These are phyloP conservation scores for Brachyptera risi DNA, from an alignment of 2,888 invertebrate species.

Conservation along the genomic window DNA sequence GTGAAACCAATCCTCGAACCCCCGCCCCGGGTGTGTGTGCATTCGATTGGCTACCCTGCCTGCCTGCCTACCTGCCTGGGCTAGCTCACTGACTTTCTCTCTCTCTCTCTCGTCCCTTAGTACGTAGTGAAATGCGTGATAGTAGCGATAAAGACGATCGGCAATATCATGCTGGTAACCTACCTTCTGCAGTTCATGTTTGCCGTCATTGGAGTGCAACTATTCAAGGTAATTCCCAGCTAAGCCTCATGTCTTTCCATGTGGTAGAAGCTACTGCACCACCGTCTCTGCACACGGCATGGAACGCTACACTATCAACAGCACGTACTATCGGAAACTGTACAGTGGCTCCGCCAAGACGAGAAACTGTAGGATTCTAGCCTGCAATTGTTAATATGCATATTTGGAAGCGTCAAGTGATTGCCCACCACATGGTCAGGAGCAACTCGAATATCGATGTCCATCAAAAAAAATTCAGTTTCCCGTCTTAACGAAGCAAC, in stretches of 20 bases:
- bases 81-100: constrained; percentile 30
- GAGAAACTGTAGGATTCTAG: too few species aligned
- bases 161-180: constrained; percentile 99
- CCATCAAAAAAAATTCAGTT: too few species aligned
- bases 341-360: too few species aligned
- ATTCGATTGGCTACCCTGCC: constrained; percentile 30
- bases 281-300: too few species aligned
- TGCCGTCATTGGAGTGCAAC: constrained; percentile 99
- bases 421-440: too few species aligned
- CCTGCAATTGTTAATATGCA: too few species aligned
- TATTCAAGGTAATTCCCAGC: constrained; percentile 83
- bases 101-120: constrained; percentile 55
- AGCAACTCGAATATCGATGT: too few species aligned
- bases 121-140: constrained; percentile 99
- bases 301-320: too few species aligned
- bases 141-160: constrained; percentile 97
- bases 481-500: too few species aligned
- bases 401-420: too few species aligned
- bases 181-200: constrained; percentile 99
- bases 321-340: too few species aligned
- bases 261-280: too few species aligned
- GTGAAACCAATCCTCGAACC: not conserved
- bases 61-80: constrained; percentile 31
- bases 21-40: constrained; percentile 16
- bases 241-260: constrained; percentile 1